phyloP scores from a whole-genome alignment of 2,888 invertebrate genomes.

The Philereme vetulata region DNA sequence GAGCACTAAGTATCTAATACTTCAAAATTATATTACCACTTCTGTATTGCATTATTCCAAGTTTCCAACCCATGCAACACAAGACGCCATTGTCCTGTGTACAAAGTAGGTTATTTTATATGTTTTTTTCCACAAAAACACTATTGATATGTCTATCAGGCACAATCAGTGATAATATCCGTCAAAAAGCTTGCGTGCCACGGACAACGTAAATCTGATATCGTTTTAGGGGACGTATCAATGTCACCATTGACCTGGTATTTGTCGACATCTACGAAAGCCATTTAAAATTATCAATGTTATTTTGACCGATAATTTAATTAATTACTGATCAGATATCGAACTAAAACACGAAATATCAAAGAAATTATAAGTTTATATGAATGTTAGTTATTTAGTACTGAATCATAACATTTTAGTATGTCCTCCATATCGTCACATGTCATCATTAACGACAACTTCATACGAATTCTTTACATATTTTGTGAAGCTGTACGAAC shows the following conservation, averaged over 20 bases:
- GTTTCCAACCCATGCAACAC: too few species aligned
- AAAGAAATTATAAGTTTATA: too few species aligned
- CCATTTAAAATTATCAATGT: slow-evolving; percentile 19
- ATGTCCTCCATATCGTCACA: not conserved
- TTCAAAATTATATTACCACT: too few species aligned
- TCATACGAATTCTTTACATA: slow-evolving; percentile 4
- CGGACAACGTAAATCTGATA: slow-evolving; percentile 37
- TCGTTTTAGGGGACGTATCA: slow-evolving; percentile 34
- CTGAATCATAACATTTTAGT: not conserved
- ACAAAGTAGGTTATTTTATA: not conserved
- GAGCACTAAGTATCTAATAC: too few species aligned
- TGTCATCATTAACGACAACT: not conserved
- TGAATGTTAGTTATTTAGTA: too few species aligned
- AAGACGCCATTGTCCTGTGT: too few species aligned
- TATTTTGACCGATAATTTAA: slow-evolving; percentile 9
- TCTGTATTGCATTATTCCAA: too few species aligned
- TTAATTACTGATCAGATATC: slow-evolving; percentile 7
- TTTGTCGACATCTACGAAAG: slow-evolving; percentile 27
- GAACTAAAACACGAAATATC: not conserved
- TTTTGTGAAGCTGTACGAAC: slow-evolving; percentile 3
- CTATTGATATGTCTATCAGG: slow-evolving; percentile 16
- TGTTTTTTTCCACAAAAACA: not conserved
- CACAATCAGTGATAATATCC: slow-evolving; percentile 47
- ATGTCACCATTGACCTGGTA: slow-evolving; percentile 27
- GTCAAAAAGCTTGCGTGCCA: slow-evolving; percentile 33